Conservation (phyloP, 2,113 vertebrate species). For the Xerus inauris region DNA sequence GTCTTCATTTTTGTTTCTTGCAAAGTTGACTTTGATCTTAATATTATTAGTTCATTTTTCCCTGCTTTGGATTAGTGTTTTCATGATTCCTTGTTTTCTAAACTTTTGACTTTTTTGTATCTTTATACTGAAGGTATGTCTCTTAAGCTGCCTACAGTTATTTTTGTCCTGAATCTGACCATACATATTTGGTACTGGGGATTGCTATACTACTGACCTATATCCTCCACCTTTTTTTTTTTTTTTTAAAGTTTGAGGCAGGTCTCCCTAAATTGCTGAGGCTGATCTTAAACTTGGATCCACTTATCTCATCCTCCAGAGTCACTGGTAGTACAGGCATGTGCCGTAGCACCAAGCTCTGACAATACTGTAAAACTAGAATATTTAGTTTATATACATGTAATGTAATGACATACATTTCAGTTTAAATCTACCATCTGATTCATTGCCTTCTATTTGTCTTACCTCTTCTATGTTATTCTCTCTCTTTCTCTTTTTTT, state of each 20-base stretch:
- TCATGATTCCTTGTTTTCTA: neutral
- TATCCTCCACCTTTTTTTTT: too few species aligned
- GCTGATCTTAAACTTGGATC: too few species aligned
- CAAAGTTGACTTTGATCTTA: neutral
- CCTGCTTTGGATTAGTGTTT: neutral
- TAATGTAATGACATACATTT: neutral
- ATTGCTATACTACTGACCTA: too few species aligned
- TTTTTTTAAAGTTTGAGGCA: too few species aligned
- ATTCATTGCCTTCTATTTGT: neutral
- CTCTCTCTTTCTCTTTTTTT: too few species aligned
- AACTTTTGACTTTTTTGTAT: neutral
- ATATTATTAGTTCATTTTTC: neutral
- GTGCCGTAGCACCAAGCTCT: neutral
- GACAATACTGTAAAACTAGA: neutral
- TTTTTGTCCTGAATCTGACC: neutral
- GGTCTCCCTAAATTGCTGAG: too few species aligned
- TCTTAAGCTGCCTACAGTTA: neutral
- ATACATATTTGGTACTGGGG: neutral
- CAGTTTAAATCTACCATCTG: neutral
- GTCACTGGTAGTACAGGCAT: too few species aligned
- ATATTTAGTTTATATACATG: neutral
- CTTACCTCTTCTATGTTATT: neutral
- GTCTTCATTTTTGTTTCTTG: neutral
- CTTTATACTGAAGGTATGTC: neutral
- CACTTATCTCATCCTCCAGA: too few species aligned